Evolutionary conservation across 1,140 invertebrate genomes (phyloP).

Genomic region (Heliothis subflexa): DNA sequence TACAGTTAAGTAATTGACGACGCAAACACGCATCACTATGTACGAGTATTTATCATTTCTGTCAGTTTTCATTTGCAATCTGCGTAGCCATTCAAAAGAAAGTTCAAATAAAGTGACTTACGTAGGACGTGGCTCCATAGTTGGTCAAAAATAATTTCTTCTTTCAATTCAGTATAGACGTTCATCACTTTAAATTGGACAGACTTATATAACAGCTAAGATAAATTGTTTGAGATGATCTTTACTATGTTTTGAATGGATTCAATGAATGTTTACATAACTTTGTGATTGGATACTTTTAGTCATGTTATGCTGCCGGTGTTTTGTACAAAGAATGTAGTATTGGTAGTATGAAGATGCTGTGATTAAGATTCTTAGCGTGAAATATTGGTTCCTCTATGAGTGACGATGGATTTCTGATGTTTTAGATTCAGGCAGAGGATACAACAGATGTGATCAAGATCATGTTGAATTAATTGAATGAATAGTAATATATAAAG

Average conservation of each 20-base stretch:
- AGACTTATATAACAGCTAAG: conserved; percentile 3
- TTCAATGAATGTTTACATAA: conserved; percentile 28
- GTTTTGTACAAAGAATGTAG: not conserved
- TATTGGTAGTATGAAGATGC: no score
- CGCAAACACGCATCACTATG: not conserved
- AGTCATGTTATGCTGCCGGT: not conserved
- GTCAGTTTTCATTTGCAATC: conserved; percentile 20
- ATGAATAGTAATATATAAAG: no score
- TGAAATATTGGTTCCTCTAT: no score
- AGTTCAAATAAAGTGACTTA: not conserved
- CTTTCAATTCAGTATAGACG: not conserved
- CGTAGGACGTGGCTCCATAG: not conserved
- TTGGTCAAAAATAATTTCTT: not conserved
- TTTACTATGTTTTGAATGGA: conserved; percentile 4
- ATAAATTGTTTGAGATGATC: conserved; percentile 10
- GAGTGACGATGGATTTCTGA: no score
- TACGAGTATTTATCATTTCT: not conserved
- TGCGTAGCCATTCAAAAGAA: not conserved
- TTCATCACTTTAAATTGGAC: not conserved
- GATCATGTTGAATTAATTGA: no score
- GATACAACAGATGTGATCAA: no score
- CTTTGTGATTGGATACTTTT: conserved; percentile 3
- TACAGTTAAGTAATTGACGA: no score
- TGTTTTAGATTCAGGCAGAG: no score
- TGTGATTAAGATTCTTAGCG: no score